Evolutionary conservation across 2,113 vertebrate genomes (phyloP), one percentile per base, ranked within the genome.

Genomic region (Salvator merianae): DNA sequence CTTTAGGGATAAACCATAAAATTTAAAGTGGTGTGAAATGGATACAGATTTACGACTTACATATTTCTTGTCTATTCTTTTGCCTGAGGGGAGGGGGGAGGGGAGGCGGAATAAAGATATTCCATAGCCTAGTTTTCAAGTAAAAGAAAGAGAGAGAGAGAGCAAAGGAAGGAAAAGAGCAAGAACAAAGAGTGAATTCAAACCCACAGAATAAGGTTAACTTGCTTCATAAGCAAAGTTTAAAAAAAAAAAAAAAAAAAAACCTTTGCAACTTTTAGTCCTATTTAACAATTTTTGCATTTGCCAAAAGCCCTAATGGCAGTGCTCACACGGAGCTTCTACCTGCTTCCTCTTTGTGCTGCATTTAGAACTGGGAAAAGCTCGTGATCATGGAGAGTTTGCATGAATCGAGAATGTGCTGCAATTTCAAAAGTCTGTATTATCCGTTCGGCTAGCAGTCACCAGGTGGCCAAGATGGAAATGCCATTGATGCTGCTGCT

Each of bases 251-350:
- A 53, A 53, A 53, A 14, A 50, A n/a, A n/a, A n/a, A 50, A 75
- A 66, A 34, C 81, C 43, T 36, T 77, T 69, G 74, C 65, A 77
- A 69, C 65, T 76, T 76, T 80, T 6, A 28, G n/a, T 83, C 47
- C 50, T 70, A 69, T 77, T 77, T 77, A 70, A 84, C 38, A 16
- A 77, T 71, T 84, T 70, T 84, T 84, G 74, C 75, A 78, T 84
- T 84, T 70, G 47, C 70, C 47, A 70, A 77, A 84, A 84, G 75
- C 40, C 66, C 75, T 69, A 71, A 84, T 40, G 36, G 75, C 47
- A 32, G 65, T 69, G 75, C 77, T 84, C 83, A 84, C 83, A 84
- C 50, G 43, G 83, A 78, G 83, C 13, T 71, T 62, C 30, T 59
- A 10, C 30, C 34, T 20, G 18, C 50, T 63, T 59, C 1, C 32